These are phyloP conservation scores for Drosophila pallidifrons DNA, from an alignment of 1,140 invertebrate species.

Conservation along the genomic window DNA sequence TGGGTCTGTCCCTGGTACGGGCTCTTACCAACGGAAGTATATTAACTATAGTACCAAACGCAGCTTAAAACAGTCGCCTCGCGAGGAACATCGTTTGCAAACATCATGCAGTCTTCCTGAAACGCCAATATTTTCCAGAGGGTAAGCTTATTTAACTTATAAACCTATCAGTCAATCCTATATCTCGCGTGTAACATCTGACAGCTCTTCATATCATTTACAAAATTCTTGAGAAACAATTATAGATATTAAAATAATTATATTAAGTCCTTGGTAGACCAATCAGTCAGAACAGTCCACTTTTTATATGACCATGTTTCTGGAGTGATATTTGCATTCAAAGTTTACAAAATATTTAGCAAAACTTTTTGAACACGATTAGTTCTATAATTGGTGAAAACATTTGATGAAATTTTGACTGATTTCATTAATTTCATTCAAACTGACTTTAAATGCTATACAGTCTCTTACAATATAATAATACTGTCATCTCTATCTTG, in stretches of 20 bases:
- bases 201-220: no score
- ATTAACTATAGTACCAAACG: conserved; percentile 81
- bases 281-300: no score
- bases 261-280: no score
- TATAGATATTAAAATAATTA: no score
- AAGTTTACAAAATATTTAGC: background rate
- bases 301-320: no score
- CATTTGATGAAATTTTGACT: no score
- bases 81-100: conserved; percentile 88
- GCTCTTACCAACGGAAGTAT: conserved; percentile 85
- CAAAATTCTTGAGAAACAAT: no score
- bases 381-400: no score
- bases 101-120: conserved; percentile 93
- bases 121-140: conserved; percentile 92
- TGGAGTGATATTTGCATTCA: background rate
- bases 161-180: background rate
- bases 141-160: conserved; percentile 72
- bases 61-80: conserved; percentile 84
- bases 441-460: no score
- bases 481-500: background rate
- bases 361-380: no score
- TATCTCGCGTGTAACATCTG: background rate
- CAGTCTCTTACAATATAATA: no score
- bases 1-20: conserved; percentile 65
- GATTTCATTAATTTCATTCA: no score